Percentiles rank a stretch among this genome's conserved stretches.
phyloP scores from a whole-genome alignment of 2,113 vertebrate genomes.

The Erythrocebus patas region DNA sequence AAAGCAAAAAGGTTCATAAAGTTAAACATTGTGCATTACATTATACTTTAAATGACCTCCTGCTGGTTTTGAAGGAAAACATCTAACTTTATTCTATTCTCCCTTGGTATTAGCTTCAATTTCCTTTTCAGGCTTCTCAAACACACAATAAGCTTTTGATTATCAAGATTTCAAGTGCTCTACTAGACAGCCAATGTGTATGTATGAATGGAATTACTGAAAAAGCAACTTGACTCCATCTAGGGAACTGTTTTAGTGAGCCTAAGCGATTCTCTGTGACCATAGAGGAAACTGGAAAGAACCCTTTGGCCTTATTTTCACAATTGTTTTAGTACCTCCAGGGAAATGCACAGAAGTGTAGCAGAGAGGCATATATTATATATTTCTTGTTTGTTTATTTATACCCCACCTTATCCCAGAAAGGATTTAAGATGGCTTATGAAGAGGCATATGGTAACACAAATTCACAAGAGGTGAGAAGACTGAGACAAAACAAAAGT shows the following conservation, averaged over 20 bases:
- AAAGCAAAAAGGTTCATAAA: background rate
- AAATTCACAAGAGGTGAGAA: constrained; percentile 15
- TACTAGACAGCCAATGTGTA: constrained; percentile 80
- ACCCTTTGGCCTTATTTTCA: constrained; percentile 63
- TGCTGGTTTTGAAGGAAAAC: constrained; percentile 80
- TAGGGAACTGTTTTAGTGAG: constrained; percentile 79
- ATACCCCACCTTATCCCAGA: constrained; percentile 15
- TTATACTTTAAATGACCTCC: constrained; percentile 79
- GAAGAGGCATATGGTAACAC: constrained; percentile 5
- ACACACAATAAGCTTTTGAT: constrained; percentile 87
- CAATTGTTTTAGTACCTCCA: constrained; percentile 71
- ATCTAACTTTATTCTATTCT: constrained; percentile 79
- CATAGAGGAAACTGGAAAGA: constrained; percentile 68
- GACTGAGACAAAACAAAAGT: constrained; percentile 12
- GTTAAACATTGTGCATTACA: constrained; percentile 71
- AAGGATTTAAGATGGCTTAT: constrained; percentile 14
- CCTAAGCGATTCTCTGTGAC: constrained; percentile 62
- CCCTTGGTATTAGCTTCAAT: constrained; percentile 82
- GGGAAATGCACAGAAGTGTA: constrained; percentile 67
- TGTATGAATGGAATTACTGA: constrained; percentile 89
- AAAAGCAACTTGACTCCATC: constrained; percentile 84
- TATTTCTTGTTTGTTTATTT: constrained; percentile 63
- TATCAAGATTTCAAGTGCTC: constrained; percentile 83
- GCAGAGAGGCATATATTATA: constrained; percentile 42
- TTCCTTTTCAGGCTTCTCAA: constrained; percentile 83